Evolutionary conservation across 1,140 invertebrate species (phyloP).

Genomic region (Drepana arcuata): DNA sequence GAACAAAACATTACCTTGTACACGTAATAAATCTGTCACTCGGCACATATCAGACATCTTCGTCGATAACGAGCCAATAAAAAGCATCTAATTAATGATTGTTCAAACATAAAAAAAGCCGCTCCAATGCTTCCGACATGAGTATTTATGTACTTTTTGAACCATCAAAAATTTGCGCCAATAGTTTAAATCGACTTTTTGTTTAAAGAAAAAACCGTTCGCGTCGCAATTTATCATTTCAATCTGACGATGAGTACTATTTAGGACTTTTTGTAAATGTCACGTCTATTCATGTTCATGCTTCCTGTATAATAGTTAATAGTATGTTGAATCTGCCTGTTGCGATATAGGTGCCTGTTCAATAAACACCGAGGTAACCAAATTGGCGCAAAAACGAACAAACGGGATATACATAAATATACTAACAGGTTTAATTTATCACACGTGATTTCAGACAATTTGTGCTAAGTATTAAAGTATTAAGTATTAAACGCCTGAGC

Average conservation of each 20-base stretch:
- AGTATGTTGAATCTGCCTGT: not conserved
- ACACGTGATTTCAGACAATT: no score
- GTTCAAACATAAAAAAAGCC: slow-evolving; percentile 39
- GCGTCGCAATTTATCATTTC: slow-evolving; percentile 28
- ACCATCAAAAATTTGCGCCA: slow-evolving; percentile 24
- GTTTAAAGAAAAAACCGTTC: slow-evolving; percentile 27
- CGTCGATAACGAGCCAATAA: slow-evolving; percentile 45
- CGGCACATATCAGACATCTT: slow-evolving; percentile 35
- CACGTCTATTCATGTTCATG: slow-evolving; percentile 22
- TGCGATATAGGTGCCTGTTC: no score
- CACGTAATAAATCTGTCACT: slow-evolving; percentile 56
- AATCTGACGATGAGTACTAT: slow-evolving; percentile 24
- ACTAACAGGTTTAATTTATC: no score
- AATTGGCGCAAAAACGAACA: no score
- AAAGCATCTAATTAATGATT: slow-evolving; percentile 56
- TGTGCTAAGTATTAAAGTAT: no score
- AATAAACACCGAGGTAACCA: no score
- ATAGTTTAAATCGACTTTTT: slow-evolving; percentile 26
- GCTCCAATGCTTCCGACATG: slow-evolving; percentile 33
- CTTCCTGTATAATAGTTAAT: slow-evolving; percentile 23
- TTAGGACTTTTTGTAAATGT: slow-evolving; percentile 36
- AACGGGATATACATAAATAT: no score
- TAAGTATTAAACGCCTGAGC: no score
- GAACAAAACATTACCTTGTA: slow-evolving; percentile 39
- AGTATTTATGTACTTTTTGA: slow-evolving; percentile 31